phyloP scores from a whole-genome alignment of 2,113 vertebrate genomes.

The Brachionichthys hirsutus region DNA sequence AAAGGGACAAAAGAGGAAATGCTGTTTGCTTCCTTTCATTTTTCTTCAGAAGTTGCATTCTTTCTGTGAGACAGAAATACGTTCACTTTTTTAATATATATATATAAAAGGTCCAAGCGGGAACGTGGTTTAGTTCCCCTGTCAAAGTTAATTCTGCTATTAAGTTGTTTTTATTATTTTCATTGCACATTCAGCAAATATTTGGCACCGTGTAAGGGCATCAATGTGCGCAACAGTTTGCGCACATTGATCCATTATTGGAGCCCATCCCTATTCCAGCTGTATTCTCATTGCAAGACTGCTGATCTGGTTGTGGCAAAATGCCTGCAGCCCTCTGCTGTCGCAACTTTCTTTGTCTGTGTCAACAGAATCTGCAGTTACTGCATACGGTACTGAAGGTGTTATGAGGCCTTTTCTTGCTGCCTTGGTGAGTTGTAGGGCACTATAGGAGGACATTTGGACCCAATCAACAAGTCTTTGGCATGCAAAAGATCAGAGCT shows the following conservation, averaged over 20 bases:
- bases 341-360: constrained; percentile 55
- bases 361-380: constrained; percentile 75
- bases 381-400: constrained; percentile 36
- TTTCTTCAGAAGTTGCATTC: not conserved
- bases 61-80: constrained; percentile 6
- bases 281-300: constrained; percentile 37
- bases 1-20: not conserved
- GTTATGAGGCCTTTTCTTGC: constrained; percentile 63
- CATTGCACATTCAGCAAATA: no score
- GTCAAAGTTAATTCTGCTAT: no score
- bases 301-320: constrained; percentile 46
- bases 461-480: constrained; percentile 60
- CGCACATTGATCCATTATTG: constrained; percentile 40
- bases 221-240: no score
- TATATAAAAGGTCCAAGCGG: constrained; percentile 16
- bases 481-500: constrained; percentile 60
- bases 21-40: no score
- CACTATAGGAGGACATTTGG: constrained; percentile 62
- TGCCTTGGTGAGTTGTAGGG: constrained; percentile 65
- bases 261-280: constrained; percentile 24
- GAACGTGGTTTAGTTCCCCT: constrained; percentile 13
- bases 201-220: no score
- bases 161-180: no score
- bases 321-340: constrained; percentile 7
- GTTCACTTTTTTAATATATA: constrained; percentile 12